These are phyloP conservation scores for Tineola bisselliella DNA, from an alignment of 2,888 invertebrate genomes.

Conservation along the genomic window DNA sequence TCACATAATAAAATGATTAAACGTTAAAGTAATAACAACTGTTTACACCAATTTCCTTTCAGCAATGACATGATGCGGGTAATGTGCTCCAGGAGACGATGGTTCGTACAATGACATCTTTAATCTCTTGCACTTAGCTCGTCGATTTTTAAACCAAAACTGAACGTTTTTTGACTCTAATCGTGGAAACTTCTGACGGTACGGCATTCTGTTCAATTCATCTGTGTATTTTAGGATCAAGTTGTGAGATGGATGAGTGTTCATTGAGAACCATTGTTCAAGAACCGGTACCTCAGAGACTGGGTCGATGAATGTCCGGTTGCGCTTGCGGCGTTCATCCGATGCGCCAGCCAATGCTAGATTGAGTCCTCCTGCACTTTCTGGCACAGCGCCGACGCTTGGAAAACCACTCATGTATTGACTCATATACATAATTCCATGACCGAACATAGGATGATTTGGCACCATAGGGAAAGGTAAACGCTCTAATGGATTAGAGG, in stretches of 20 bases:
- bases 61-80: constrained; percentile 64
- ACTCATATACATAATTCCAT: constrained; percentile 92
- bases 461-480: constrained; percentile 82
- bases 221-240: constrained; percentile 98
- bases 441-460: constrained; percentile 85
- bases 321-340: constrained; percentile 93
- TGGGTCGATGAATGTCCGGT: constrained; percentile 98
- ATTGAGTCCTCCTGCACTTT: constrained; percentile 69
- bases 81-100: constrained; percentile 70
- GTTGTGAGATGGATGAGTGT: constrained; percentile 98
- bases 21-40: constrained; percentile 8
- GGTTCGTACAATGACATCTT: constrained; percentile 89
- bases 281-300: constrained; percentile 95
- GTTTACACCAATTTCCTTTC: constrained; percentile 57
- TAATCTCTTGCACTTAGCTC: constrained; percentile 97
- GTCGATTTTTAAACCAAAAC: constrained; percentile 99
- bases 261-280: constrained; percentile 96
- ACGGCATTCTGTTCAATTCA: constrained; percentile 95
- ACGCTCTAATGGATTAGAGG: constrained; percentile 59
- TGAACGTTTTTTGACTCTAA: constrained; percentile 99
- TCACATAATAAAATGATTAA: not conserved
- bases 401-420: constrained; percentile 77
- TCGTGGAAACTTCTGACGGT: constrained; percentile 98
- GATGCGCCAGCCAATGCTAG: constrained; percentile 72
- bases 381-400: constrained; percentile 63